phyloP scores from a whole-genome alignment of 2,797 vertebrate species.

The Poecile montanus region DNA sequence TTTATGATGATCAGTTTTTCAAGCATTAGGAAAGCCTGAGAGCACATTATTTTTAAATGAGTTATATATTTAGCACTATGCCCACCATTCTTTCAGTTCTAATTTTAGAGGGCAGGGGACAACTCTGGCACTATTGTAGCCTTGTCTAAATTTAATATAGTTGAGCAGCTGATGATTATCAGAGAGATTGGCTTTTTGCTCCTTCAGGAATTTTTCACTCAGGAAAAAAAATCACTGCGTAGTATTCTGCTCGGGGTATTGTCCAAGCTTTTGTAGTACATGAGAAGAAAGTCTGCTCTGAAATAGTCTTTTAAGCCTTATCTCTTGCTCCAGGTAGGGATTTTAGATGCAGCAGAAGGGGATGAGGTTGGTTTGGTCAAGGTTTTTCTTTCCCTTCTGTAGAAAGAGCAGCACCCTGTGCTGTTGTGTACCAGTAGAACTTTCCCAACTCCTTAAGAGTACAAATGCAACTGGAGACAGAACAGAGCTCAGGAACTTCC shows the following conservation, averaged over 20 bases:
- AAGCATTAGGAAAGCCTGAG: slow-evolving; percentile 42
- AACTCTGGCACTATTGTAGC: slow-evolving; percentile 61
- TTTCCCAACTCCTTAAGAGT: not conserved
- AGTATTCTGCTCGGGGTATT: slow-evolving; percentile 3
- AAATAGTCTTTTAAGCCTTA: not conserved
- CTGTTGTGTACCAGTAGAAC: not conserved
- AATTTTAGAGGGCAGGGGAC: slow-evolving; percentile 65
- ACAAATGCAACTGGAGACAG: not conserved
- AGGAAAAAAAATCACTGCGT: not conserved
- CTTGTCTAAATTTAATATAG: slow-evolving; percentile 66
- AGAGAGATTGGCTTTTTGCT: slow-evolving; percentile 52
- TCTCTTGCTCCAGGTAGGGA: not conserved
- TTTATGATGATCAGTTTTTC: slow-evolving; percentile 58
- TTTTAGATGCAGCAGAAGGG: not conserved
- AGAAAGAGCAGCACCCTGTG: not conserved
- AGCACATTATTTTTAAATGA: slow-evolving; percentile 71
- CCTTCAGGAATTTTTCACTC: slow-evolving; percentile 63
- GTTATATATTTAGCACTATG: slow-evolving; percentile 65
- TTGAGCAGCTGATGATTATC: slow-evolving; percentile 64
- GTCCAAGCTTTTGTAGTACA: not conserved
- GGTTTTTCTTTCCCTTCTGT: not conserved
- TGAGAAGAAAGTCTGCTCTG: slow-evolving; percentile 14
- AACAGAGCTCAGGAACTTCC: not conserved
- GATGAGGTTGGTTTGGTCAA: not conserved
- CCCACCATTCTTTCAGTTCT: slow-evolving; percentile 50